phyloP scores from a whole-genome alignment of 2,113 vertebrate species.

The Corythoichthys haematopterus region DNA sequence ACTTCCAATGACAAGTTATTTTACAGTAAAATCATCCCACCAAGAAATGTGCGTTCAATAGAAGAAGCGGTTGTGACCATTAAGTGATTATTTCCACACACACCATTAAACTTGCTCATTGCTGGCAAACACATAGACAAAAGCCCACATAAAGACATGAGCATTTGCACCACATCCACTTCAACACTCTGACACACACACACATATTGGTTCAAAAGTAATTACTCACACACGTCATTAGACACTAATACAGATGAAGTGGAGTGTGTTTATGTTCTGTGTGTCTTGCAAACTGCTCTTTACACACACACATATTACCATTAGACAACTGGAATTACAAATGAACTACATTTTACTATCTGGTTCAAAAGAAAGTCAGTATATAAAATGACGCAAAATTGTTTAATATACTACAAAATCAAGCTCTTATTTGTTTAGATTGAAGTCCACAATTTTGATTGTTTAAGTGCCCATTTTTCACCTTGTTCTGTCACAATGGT shows the following conservation, averaged over 20 bases:
- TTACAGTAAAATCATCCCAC: constrained; percentile 38
- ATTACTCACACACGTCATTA: constrained; percentile 70
- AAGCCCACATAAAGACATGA: constrained; percentile 60
- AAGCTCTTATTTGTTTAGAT: not conserved
- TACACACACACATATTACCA: constrained; percentile 20
- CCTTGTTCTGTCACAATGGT: not conserved
- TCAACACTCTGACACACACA: constrained; percentile 53
- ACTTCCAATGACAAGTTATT: constrained; percentile 21
- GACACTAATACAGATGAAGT: constrained; percentile 62
- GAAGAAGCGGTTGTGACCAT: constrained; percentile 51
- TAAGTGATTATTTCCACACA: constrained; percentile 71
- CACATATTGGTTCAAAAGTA: constrained; percentile 56
- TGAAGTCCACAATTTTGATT: not conserved
- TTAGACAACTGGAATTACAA: constrained; percentile 19
- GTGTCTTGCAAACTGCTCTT: constrained; percentile 39
- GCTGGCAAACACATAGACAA: constrained; percentile 54
- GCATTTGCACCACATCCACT: constrained; percentile 33
- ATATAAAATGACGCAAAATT: not conserved
- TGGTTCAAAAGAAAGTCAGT: not conserved
- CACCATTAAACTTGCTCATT: constrained; percentile 70
- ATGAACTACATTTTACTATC: constrained; percentile 15
- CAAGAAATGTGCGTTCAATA: constrained; percentile 42
- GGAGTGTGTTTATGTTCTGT: constrained; percentile 61
- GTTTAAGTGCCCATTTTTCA: not conserved
- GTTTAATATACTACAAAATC: not conserved